Evolutionary conservation across 2,888 invertebrate species (phyloP), one percentile per base, ranked within the genome.

Genomic region (Monoplex corrugatus): DNA sequence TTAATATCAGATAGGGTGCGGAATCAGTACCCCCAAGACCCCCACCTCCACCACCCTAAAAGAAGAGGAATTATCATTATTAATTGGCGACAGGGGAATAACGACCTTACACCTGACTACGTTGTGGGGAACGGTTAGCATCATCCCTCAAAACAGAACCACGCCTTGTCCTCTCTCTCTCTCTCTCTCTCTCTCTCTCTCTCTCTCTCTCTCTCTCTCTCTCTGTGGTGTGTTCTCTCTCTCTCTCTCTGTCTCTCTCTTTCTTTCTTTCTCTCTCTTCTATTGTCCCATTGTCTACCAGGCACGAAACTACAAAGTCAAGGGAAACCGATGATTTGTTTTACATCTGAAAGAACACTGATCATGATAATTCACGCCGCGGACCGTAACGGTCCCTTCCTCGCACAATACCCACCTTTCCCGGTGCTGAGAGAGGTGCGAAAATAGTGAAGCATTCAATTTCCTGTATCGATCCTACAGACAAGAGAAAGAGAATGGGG

Each of bases 381-480:
- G 2, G 10, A 75, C 38, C 75, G 38, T 35, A 75, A 75, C 75
- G 35, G 10, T 68, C 68, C 68, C 2, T 32, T 13, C 8, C 8
- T 13, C 8, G 1, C 13, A 75, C 75, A 75, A 38, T 75, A 6
- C 16, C 75, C 75, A 32, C 35, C 16, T 3, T 38, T 38, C 10
- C 75, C 13, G 16, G 63, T 6, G 75, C 75, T 13, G 1, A 38
- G 75, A 75, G 35, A 23, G 75, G 63, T n/a, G 38, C 10, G 75
- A 38, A 75, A 35, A 75, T 75, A 75, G 75, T 35, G 38, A 75
- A 28, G 82, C 82, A 3, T 82, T 82, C 82, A 82, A 82, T 82
- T 82, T 82, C 82, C 82, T 45, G 45, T 45, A 82, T 82, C 43
- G 16, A 32, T 82, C 82, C 45, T 32, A 10, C 10, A 28, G 38